Base-by-base conservation (phyloP, 2,888 invertebrate genomes). In the Bursaphelenchus okinawaensis region DNA sequence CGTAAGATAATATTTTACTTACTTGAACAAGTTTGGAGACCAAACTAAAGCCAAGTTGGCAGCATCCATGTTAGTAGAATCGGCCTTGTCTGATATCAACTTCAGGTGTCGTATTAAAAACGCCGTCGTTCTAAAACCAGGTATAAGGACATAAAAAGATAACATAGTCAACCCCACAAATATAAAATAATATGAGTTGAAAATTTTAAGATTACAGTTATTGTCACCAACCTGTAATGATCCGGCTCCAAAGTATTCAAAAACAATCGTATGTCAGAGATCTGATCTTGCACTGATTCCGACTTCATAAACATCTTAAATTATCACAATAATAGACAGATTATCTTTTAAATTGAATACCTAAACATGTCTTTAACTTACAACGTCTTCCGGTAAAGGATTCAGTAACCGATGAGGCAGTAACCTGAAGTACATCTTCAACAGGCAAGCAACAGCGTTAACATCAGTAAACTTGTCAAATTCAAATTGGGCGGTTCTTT, bases 11-110 rank as follows among this genome's bases (percentile, higher is more conserved):
- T 1, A 57, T 28, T 28, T 28, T 16, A 28, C 19, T 9, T 51
- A 59, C 60, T 27, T 40, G 51, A 59, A 59, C 56, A 59, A 52
- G 19, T 59, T 59, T 22, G 60, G 60, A 9, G 60, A 50, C 60
- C 60, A 59, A 29, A 59, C 60, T 50, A 59, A 59, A 1, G 52
- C 51, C 52, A 59, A 20, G 24, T 26, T 29, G 22, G 60, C 31
- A 23, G 40, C 50, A 26, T 59, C 60, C 60, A 59, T 59, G 16
- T 51, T 51, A 3, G 60, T 59, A 20, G 51, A 52, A n/a, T 31
- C 19, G 20, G n/a, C 12, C 8, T 59, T 40, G 6, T 59, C 60
- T 16, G 60, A 19, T 16, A 59, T 29, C 1, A 59, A 40, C 19
- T 31, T 50, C 4, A 59, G 19, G 40, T 59, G 60, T 20, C 56